Conservation (phyloP, 2,113 vertebrate genomes). For the Rousettus leschenaultii region DNA sequence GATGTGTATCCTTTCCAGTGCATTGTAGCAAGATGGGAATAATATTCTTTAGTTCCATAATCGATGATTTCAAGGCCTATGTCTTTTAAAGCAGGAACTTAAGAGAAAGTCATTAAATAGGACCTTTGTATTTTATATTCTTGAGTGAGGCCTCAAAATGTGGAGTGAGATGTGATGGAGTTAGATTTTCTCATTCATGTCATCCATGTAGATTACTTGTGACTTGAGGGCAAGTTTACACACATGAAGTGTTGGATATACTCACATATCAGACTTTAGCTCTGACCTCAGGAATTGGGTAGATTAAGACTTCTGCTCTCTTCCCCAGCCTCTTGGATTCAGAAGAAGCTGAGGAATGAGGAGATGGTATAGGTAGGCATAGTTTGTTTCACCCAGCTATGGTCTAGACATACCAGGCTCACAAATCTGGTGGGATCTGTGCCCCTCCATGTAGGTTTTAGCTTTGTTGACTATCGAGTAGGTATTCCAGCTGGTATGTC, state of each 20-base stretch:
- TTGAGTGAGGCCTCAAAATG: neutral
- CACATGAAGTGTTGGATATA: neutral
- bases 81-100: neutral
- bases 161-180: neutral
- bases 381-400: neutral
- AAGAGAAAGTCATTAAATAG: neutral
- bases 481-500: neutral
- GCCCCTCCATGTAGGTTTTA: neutral
- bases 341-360: neutral
- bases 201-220: neutral
- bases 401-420: neutral
- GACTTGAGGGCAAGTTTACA: neutral
- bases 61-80: neutral
- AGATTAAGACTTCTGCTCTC: neutral
- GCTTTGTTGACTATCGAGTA: neutral
- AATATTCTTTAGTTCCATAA: neutral
- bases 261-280: neutral
- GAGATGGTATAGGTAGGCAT: neutral
- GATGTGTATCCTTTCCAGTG: neutral
- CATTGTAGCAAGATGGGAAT: neutral
- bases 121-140: neutral
- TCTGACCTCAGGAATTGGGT: neutral
- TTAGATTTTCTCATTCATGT: neutral
- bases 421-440: neutral
- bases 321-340: neutral